phyloP scores from a whole-genome alignment of 35 echinoderm and acorn worm genomes.

The Ptychodera flava region DNA sequence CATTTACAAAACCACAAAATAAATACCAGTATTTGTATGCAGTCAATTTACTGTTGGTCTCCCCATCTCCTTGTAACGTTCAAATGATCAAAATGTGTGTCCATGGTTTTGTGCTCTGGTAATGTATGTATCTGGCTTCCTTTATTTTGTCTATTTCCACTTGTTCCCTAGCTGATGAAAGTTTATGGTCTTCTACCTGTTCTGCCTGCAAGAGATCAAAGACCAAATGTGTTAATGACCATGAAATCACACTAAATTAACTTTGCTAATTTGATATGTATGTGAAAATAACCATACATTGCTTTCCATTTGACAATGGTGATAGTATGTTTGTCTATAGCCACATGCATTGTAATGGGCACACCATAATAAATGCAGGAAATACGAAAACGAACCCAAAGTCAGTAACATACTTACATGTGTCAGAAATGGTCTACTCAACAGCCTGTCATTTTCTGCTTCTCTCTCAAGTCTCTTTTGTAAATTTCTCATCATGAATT shows the following conservation, averaged over 20 bases:
- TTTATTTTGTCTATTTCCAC: not conserved
- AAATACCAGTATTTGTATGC: too few relatives aligned
- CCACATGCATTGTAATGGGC: too few relatives aligned
- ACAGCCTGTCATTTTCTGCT: constrained; percentile 60
- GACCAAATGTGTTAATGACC: too few relatives aligned
- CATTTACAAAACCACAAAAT: too few relatives aligned
- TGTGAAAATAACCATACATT: too few relatives aligned
- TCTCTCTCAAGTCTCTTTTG: constrained; percentile 52
- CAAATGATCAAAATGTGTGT: not conserved
- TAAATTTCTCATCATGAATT: constrained; percentile 60
- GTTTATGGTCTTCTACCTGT: not conserved
- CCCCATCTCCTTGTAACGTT: not conserved
- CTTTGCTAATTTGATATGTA: too few relatives aligned
- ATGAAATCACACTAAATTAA: too few relatives aligned
- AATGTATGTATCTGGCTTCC: not conserved
- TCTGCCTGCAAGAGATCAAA: not conserved
- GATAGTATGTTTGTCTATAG: too few relatives aligned
- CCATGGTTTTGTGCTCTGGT: not conserved
- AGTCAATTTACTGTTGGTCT: too few relatives aligned
- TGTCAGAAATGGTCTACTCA: constrained; percentile 60
- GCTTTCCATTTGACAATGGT: too few relatives aligned
- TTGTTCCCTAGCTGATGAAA: not conserved
- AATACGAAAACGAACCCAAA: too few relatives aligned
- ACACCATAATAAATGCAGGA: too few relatives aligned
- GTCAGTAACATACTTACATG: constrained; percentile 34